Evolutionary conservation across 2,113 vertebrate species (phyloP).

Genomic region (Tor tambroides): DNA sequence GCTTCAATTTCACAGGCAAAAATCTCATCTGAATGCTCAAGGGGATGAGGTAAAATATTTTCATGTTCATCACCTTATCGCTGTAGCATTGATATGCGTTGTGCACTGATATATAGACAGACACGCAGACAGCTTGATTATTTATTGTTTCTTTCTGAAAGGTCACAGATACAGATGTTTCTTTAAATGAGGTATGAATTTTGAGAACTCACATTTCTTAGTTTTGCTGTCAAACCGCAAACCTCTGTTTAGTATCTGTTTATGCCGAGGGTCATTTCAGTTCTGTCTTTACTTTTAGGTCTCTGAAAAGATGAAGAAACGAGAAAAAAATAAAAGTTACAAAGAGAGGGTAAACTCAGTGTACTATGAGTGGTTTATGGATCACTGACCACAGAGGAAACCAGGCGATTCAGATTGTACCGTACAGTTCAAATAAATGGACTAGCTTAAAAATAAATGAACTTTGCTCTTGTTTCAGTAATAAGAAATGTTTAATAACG

Average conservation of each 20-base stretch:
- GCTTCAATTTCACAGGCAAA: background rate
- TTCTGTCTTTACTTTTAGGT: conserved; percentile 10
- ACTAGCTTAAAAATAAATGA: background rate
- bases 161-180: background rate
- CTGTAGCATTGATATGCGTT: background rate
- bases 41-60: background rate
- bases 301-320: background rate
- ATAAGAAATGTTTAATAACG: background rate
- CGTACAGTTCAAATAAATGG: background rate
- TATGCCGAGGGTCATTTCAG: background rate
- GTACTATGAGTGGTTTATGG: conserved; percentile 30
- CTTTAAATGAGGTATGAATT: background rate
- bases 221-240: background rate
- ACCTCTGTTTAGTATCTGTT: background rate
- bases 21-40: too few relatives aligned
- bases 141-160: background rate
- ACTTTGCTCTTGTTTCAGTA: background rate
- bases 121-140: background rate
- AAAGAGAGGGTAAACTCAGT: conserved; percentile 50
- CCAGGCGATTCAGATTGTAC: background rate
- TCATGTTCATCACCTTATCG: background rate
- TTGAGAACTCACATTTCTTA: background rate
- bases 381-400: background rate
- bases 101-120: background rate
- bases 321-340: background rate